phyloP scores from a whole-genome alignment of 2,888 invertebrate genomes.

The Syrista parreyssii region DNA sequence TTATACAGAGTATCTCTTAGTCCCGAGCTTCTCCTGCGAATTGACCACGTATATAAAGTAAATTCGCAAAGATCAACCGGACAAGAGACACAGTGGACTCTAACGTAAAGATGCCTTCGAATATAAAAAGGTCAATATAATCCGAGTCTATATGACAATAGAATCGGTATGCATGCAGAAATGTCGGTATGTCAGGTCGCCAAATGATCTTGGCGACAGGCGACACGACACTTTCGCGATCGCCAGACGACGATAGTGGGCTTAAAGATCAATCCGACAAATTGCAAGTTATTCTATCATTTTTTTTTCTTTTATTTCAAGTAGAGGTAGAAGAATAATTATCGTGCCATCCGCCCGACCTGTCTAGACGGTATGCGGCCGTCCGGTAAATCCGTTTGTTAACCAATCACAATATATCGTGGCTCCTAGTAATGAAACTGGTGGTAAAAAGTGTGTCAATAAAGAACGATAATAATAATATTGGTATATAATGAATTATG shows the following conservation, averaged over 20 bases:
- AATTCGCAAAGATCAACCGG: not conserved
- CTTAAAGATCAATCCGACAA: not conserved
- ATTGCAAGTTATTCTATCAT: not conserved
- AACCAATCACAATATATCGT: conserved; percentile 27
- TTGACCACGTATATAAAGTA: not conserved
- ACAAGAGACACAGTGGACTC: not conserved
- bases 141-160: not conserved
- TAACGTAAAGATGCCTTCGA: not conserved
- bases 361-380: conserved; percentile 38
- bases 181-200: not conserved
- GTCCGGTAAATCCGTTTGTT: conserved; percentile 27
- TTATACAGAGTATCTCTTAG: not conserved
- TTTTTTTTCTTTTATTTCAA: not conserved
- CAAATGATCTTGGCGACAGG: not conserved
- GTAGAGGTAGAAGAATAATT: conserved; percentile 12
- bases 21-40: not conserved
- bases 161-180: not conserved
- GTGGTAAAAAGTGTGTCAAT: conserved; percentile 49
- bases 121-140: no score
- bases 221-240: not conserved
- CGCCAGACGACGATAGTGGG: not conserved
- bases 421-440: conserved; percentile 38
- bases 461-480: conserved; percentile 57
- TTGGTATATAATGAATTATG: conserved; percentile 65
- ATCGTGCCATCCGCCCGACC: conserved; percentile 12